Evolutionary conservation across 2,113 vertebrate species (phyloP).

Genomic region (Macaca nemestrina): DNA sequence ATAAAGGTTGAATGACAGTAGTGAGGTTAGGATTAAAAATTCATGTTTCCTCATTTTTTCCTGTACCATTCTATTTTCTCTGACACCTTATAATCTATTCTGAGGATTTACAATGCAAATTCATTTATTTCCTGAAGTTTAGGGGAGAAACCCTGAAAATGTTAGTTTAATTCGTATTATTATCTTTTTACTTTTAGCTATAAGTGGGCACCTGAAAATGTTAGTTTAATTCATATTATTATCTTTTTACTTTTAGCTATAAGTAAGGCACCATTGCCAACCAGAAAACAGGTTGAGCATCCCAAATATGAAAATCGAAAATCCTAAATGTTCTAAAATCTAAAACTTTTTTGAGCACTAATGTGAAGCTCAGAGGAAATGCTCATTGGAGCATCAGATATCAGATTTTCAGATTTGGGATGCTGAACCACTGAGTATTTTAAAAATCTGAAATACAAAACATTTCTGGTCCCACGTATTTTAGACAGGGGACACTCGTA

Average conservation of each 20-base stretch:
- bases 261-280: background rate
- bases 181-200: slow-evolving; percentile 1
- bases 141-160: background rate
- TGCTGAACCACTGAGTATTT: background rate
- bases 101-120: slow-evolving; percentile 21
- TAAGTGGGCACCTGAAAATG: slow-evolving; percentile 13
- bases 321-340: background rate
- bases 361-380: background rate
- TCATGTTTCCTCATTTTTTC: slow-evolving; percentile 13
- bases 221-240: slow-evolving; percentile 29
- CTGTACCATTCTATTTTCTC: background rate
- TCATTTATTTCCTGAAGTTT: slow-evolving; percentile 24
- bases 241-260: slow-evolving; percentile 22
- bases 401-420: background rate
- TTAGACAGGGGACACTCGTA: background rate
- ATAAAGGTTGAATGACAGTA: background rate
- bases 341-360: background rate
- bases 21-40: background rate
- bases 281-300: background rate
- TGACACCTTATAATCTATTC: background rate
- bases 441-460: background rate
- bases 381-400: background rate
- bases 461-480: background rate
- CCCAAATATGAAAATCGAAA: background rate
- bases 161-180: slow-evolving; percentile 29